A percentile compares a stretch with the other conserved stretches of the same genome.
These are phyloP conservation scores for Alligator mississippiensis DNA, from an alignment of 2,113 vertebrate species.

Conservation along the genomic window DNA sequence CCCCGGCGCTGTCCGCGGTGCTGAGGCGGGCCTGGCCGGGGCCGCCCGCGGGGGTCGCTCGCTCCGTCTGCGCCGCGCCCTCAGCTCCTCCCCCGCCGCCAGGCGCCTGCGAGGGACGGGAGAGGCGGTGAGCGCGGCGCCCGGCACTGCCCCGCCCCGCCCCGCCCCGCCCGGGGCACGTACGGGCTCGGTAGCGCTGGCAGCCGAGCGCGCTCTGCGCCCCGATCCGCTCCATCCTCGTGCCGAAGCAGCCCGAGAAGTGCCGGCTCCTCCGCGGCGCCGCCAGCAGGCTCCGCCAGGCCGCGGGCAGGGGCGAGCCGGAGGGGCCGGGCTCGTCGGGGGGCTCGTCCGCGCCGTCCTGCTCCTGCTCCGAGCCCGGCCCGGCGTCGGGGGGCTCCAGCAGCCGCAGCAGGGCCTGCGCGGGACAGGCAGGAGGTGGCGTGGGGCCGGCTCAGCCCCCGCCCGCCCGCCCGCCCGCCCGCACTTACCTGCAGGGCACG, in stretches of 20 bases:
- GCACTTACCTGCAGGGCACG: too few relatives aligned
- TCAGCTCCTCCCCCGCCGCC: background rate
- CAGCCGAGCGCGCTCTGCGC: slow-evolving; percentile 86
- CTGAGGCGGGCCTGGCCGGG: background rate
- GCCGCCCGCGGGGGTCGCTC: background rate
- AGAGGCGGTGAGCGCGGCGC: background rate
- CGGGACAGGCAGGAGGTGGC: too few relatives aligned
- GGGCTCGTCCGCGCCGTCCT: too few relatives aligned
- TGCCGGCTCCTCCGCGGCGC: slow-evolving; percentile 77
- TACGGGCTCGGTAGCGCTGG: slow-evolving; percentile 51
- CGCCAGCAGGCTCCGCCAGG: slow-evolving; percentile 77
- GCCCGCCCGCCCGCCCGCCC: too few relatives aligned
- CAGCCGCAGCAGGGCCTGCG: too few relatives aligned
- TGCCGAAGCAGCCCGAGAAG: slow-evolving; percentile 85
- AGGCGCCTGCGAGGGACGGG: accelerated
- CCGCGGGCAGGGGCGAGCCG: background rate
- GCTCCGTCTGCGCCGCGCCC: background rate
- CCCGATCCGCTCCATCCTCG: slow-evolving; percentile 86
- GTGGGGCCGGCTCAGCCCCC: too few relatives aligned
- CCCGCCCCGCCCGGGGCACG: background rate
- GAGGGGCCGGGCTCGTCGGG: too few relatives aligned
- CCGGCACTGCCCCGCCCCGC: background rate
- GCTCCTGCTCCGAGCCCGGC: too few relatives aligned
- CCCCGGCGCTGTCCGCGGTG: accelerated
- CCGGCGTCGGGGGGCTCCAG: too few relatives aligned